A percentile compares a stretch with the other conserved stretches of the same genome.
These are phyloP conservation scores for Sphenodon punctatus DNA, from an alignment of 2,797 vertebrate genomes.

Conservation along the genomic window DNA sequence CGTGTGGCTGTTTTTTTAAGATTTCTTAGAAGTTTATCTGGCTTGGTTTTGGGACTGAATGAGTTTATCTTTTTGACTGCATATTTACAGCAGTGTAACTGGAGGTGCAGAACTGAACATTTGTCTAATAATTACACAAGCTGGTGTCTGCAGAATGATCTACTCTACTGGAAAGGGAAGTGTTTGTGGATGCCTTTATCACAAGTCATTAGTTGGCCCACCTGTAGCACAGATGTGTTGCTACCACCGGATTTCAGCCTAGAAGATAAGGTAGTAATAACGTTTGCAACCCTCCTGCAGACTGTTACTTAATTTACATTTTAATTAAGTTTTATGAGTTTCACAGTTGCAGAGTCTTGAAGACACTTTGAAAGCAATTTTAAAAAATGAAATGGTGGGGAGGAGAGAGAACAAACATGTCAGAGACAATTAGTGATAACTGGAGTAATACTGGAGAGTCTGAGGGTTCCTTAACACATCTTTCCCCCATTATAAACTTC, in stretches of 20 bases:
- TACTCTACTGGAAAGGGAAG: neutral
- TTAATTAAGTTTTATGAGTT: conserved; percentile 50
- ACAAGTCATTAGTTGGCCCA: conserved; percentile 27
- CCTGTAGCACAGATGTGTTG: conserved; percentile 53
- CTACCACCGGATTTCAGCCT: neutral
- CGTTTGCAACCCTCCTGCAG: conserved; percentile 14
- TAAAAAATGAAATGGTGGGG: neutral
- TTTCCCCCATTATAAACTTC: too few relatives aligned
- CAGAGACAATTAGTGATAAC: conserved; percentile 21
- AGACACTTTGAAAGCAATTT: conserved; percentile 43
- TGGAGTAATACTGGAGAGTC: conserved; percentile 22
- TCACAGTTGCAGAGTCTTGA: conserved; percentile 3
- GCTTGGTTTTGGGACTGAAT: neutral
- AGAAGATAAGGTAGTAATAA: conserved; percentile 45
- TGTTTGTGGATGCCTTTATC: neutral
- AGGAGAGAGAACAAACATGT: conserved; percentile 3
- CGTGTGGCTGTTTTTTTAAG: neutral
- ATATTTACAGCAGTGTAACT: neutral
- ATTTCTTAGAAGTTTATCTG: neutral
- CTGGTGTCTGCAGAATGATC: neutral
- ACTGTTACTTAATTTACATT: conserved; percentile 56
- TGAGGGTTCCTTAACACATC: too few relatives aligned
- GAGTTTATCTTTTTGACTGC: neutral
- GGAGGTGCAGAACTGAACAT: neutral
- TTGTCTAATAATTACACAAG: neutral